These are phyloP conservation scores for Lordiphosa clarofinis DNA, from an alignment of 1,140 invertebrate species.

Conservation along the genomic window DNA sequence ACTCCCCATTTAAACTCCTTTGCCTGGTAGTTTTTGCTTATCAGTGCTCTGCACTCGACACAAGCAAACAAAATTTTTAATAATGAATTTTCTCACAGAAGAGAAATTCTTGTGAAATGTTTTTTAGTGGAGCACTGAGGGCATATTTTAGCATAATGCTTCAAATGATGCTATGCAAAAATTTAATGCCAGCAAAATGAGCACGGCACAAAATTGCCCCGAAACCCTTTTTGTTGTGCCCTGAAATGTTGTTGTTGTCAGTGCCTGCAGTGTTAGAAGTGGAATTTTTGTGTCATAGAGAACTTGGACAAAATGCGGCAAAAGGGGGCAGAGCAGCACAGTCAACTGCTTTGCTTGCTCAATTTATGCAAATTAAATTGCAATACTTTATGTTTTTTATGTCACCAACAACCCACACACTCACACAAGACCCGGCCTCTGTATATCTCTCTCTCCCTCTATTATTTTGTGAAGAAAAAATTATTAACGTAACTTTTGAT, in stretches of 20 bases:
- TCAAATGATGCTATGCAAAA: slow-evolving; percentile 73
- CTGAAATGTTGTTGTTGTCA: slow-evolving; percentile 20
- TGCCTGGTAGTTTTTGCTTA: slow-evolving; percentile 34
- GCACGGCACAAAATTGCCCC: slow-evolving; percentile 64
- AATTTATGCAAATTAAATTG: slow-evolving; percentile 77
- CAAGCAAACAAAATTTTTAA: slow-evolving; percentile 59
- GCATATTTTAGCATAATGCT: slow-evolving; percentile 75
- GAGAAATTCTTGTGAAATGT: slow-evolving; percentile 54
- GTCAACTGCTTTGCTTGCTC: slow-evolving; percentile 43
- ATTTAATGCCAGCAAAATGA: slow-evolving; percentile 74
- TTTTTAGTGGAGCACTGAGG: slow-evolving; percentile 30
- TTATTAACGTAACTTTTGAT: slow-evolving; percentile 76
- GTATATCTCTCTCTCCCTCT: slow-evolving; percentile 4
- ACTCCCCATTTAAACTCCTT: slow-evolving; percentile 11
- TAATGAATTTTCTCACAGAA: slow-evolving; percentile 58
- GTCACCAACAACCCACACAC: slow-evolving; percentile 50
- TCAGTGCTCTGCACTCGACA: slow-evolving; percentile 66
- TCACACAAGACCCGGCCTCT: slow-evolving; percentile 3
- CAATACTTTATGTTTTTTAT: slow-evolving; percentile 66
- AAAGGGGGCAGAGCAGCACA: slow-evolving; percentile 4
- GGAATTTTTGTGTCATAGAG: slow-evolving; percentile 41
- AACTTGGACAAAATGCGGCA: no score
- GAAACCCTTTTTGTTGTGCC: slow-evolving; percentile 62
- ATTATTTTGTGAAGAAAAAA: slow-evolving; percentile 34
- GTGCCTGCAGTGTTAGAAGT: slow-evolving; percentile 60